These are phyloP conservation scores for Carassius auratus DNA, from an alignment of 2,113 vertebrate genomes.

Conservation along the genomic window DNA sequence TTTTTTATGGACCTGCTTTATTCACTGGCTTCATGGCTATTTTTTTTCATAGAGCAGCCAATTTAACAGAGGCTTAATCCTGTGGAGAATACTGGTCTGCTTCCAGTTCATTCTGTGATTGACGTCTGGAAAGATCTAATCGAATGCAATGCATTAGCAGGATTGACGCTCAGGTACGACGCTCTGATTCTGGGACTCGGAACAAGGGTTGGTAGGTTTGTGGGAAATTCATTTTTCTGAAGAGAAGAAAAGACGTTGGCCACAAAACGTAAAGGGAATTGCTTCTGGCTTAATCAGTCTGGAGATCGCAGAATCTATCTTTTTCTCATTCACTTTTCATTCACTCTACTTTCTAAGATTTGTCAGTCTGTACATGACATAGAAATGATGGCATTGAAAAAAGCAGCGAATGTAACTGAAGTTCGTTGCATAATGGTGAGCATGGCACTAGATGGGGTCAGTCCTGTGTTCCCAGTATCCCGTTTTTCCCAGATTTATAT, in stretches of 20 bases:
- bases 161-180: slow-evolving; percentile 69
- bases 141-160: slow-evolving; percentile 61
- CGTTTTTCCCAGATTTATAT: not conserved
- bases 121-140: slow-evolving; percentile 72
- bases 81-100: slow-evolving; percentile 64
- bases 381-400: not conserved
- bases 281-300: slow-evolving; percentile 64
- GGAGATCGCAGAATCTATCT: slow-evolving; percentile 57
- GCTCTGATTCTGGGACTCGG: slow-evolving; percentile 43
- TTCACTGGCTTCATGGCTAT: slow-evolving; percentile 63
- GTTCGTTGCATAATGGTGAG: not conserved
- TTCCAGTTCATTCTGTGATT: slow-evolving; percentile 65
- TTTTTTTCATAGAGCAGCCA: slow-evolving; percentile 67
- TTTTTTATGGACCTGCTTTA: slow-evolving; percentile 61
- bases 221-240: slow-evolving; percentile 43
- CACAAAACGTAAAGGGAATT: slow-evolving; percentile 45
- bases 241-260: slow-evolving; percentile 65
- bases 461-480: too few species aligned
- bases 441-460: not conserved
- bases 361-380: not conserved
- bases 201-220: slow-evolving; percentile 18
- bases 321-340: slow-evolving; percentile 24
- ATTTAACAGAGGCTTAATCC: slow-evolving; percentile 76
- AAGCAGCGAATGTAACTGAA: not conserved
- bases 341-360: not conserved